Conservation (phyloP, 2,888 invertebrate genomes). For the Nomada hirtipes region DNA sequence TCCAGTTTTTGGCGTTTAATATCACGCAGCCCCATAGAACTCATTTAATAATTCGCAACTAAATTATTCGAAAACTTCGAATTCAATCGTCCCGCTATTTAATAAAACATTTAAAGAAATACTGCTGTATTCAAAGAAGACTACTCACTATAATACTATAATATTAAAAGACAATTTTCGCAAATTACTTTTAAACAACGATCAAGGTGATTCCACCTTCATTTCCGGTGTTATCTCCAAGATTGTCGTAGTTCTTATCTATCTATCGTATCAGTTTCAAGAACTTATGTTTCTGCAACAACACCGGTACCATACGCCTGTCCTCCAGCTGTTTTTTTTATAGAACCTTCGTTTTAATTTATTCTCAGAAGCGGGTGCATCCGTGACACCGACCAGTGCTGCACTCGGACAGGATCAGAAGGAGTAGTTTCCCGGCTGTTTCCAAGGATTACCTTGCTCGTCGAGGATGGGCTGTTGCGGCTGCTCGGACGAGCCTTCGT, state of each 20-base stretch:
- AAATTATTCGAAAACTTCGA: too few relatives aligned
- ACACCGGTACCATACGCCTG: background rate
- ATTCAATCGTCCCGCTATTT: too few relatives aligned
- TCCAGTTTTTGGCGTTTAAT: background rate
- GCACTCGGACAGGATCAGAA: constrained; percentile 45
- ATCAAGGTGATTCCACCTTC: background rate
- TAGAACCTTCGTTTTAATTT: constrained; percentile 52
- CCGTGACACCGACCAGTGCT: constrained; percentile 43
- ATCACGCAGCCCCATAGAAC: background rate
- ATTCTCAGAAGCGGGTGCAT: constrained; percentile 58
- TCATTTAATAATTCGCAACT: background rate
- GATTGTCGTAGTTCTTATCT: background rate
- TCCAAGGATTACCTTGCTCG: constrained; percentile 37
- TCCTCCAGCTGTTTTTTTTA: background rate
- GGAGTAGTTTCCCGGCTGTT: constrained; percentile 40
- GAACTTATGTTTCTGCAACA: background rate
- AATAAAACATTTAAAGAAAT: too few relatives aligned
- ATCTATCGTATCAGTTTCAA: background rate
- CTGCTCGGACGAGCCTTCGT: constrained; percentile 76
- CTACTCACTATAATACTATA: too few relatives aligned
- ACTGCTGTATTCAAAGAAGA: too few relatives aligned
- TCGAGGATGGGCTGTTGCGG: constrained; percentile 78
- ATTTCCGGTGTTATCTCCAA: background rate
- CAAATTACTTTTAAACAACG: too few relatives aligned
- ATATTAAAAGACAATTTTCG: too few relatives aligned